phyloP scores from a whole-genome alignment of 2,888 invertebrate species.

The Iphiclides podalirius region DNA sequence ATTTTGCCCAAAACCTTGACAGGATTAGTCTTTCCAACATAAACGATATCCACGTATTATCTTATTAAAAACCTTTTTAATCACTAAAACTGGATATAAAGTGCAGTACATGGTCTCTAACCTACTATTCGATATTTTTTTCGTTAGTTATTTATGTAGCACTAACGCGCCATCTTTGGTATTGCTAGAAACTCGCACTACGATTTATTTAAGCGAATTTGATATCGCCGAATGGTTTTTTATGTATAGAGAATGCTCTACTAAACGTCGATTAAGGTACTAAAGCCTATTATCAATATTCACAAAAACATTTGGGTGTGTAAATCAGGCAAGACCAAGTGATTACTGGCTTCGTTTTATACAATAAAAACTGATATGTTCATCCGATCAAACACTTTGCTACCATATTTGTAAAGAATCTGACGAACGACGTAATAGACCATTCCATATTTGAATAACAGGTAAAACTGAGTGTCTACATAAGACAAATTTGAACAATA shows the following conservation, averaged over 20 bases:
- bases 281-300: not conserved
- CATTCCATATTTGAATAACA: not conserved
- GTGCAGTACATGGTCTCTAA: not conserved
- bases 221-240: not conserved
- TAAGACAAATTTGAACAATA: not conserved
- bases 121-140: not conserved
- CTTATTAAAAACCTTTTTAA: not conserved
- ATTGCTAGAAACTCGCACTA: not conserved
- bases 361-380: slow-evolving; percentile 2
- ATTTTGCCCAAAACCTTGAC: not conserved
- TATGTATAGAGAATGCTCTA: not conserved
- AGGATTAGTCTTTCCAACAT: too few species aligned
- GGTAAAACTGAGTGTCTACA: not conserved
- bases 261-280: not conserved
- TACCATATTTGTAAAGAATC: not conserved
- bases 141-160: not conserved
- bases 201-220: not conserved
- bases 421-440: not conserved
- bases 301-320: slow-evolving; percentile 6
- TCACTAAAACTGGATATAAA: not conserved
- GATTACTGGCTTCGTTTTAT: not conserved
- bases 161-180: not conserved
- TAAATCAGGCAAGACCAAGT: not conserved
- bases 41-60: not conserved
- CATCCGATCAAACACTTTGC: not conserved